Percentiles rank a stretch among this genome's conserved stretches.
phyloP scores from a whole-genome alignment of 2,888 invertebrate species.

The Euzophera pinguis region DNA sequence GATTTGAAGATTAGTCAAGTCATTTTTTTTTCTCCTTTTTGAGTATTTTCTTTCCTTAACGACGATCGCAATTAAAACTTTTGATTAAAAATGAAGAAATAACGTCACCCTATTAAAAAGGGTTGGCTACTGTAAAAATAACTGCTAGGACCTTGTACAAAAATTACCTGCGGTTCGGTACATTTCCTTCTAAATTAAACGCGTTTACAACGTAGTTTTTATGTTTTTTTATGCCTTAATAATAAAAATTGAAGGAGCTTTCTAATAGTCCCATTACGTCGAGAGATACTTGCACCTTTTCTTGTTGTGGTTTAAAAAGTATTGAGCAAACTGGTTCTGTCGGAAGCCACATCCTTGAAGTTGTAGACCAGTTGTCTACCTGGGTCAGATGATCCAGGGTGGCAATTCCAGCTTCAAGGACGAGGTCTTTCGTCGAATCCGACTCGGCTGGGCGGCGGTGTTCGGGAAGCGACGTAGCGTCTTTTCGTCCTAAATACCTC shows the following conservation, averaged over 20 bases:
- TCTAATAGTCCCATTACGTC: slow-evolving; percentile 1
- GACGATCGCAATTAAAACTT: background rate
- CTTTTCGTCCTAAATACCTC: too few relatives aligned
- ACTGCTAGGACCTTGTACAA: background rate
- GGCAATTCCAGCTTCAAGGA: too few relatives aligned
- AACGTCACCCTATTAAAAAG: background rate
- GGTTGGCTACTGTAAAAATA: background rate
- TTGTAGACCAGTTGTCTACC: too few relatives aligned
- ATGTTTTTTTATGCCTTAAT: background rate
- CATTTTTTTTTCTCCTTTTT: background rate
- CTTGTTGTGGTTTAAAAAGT: background rate
- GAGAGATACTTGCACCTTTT: background rate
- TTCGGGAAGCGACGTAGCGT: too few relatives aligned
- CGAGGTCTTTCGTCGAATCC: too few relatives aligned
- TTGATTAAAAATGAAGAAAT: slow-evolving; percentile 5
- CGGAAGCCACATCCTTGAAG: too few relatives aligned
- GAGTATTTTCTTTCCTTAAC: background rate
- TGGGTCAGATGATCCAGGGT: too few relatives aligned
- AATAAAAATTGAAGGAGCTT: slow-evolving; percentile 7
- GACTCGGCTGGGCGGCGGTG: too few relatives aligned
- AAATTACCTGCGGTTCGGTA: background rate
- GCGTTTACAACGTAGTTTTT: slow-evolving; percentile 10
- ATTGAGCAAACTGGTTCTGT: too few relatives aligned
- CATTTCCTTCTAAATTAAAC: slow-evolving; percentile 7
- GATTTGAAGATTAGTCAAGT: background rate